Evolutionary conservation across 2,888 invertebrate genomes (phyloP).

Genomic region (Euclidia mi): DNA sequence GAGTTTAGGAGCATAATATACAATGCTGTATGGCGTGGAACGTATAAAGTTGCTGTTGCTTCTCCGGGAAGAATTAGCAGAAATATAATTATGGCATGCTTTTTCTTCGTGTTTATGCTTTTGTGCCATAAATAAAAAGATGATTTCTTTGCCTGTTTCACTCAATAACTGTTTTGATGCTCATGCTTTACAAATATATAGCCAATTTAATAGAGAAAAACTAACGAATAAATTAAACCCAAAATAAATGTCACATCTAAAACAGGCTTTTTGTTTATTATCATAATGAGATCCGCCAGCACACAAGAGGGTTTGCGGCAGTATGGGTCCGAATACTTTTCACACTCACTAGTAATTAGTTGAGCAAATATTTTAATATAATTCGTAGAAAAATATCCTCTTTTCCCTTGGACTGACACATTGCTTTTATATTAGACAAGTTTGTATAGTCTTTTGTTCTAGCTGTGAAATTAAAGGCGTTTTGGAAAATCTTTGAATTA

Average conservation of each 20-base stretch:
- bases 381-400: slow-evolving; percentile 51
- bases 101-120: too few species aligned
- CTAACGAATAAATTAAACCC: too few species aligned
- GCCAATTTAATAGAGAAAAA: too few species aligned
- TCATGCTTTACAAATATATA: too few species aligned
- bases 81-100: too few species aligned
- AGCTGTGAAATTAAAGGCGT: slow-evolving; percentile 15
- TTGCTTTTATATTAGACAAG: slow-evolving; percentile 52
- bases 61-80: too few species aligned
- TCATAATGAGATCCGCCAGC: too few species aligned
- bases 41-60: background rate
- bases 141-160: too few species aligned
- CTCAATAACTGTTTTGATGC: too few species aligned
- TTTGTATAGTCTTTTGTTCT: slow-evolving; percentile 31
- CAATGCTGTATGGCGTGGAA: background rate
- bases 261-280: too few species aligned
- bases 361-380: slow-evolving; percentile 59
- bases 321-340: slow-evolving; percentile 24
- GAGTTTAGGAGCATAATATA: slow-evolving; percentile 1
- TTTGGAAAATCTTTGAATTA: slow-evolving; percentile 30
- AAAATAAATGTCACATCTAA: too few species aligned
- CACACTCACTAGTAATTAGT: slow-evolving; percentile 50
- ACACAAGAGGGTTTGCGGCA: slow-evolving; percentile 18
- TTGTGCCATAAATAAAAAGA: too few species aligned
- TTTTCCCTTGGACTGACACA: slow-evolving; percentile 39